Conservation (phyloP, 2,888 invertebrate genomes). For the Apamea sordens region DNA sequence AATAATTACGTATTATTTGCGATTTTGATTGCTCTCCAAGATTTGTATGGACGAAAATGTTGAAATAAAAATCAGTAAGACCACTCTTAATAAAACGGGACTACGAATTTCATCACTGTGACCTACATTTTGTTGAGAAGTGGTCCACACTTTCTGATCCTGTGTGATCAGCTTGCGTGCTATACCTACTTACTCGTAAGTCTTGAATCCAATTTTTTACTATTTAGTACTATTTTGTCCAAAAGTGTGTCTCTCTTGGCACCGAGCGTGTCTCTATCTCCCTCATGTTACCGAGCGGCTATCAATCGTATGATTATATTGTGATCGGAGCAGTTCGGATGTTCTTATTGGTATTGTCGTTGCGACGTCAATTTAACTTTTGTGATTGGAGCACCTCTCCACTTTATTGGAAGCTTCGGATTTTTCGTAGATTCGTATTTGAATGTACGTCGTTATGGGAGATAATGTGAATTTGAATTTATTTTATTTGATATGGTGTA, state of each 20-base stretch:
- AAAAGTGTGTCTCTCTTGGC: background rate
- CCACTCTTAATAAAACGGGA: background rate
- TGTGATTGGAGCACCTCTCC: conserved; percentile 52
- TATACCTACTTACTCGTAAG: background rate
- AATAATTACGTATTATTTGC: conserved; percentile 28
- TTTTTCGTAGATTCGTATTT: conserved; percentile 24
- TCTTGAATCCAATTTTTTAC: background rate
- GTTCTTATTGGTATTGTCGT: conserved; percentile 47
- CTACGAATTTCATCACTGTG: background rate
- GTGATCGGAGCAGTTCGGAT: conserved; percentile 30
- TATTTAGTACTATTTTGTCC: no score
- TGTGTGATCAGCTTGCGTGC: background rate
- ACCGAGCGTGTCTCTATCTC: background rate
- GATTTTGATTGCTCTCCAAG: conserved; percentile 24
- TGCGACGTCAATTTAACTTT: conserved; percentile 58
- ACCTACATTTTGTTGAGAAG: background rate
- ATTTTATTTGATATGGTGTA: conserved; percentile 20
- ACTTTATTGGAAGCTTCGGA: conserved; percentile 36
- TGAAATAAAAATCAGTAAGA: background rate
- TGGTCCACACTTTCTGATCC: background rate
- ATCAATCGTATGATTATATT: conserved; percentile 44
- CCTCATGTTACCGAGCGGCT: background rate
- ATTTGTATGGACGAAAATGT: background rate
- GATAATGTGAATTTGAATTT: conserved; percentile 9
- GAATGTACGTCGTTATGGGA: conserved; percentile 25